phyloP scores from a whole-genome alignment of 2,888 invertebrate genomes.

The Fragum whitleyi region DNA sequence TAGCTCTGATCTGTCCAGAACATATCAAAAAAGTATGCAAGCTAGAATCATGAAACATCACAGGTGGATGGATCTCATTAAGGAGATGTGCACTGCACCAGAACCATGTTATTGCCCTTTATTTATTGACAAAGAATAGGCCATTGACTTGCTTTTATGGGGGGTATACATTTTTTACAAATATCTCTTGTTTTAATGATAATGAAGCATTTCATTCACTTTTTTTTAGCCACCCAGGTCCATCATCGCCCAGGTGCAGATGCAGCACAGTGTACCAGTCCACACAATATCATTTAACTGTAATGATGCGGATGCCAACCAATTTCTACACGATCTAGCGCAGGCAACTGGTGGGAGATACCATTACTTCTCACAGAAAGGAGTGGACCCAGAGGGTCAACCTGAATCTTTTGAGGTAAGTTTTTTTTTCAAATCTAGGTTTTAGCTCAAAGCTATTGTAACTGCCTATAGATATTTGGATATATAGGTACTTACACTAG shows the following conservation, averaged over 20 bases:
- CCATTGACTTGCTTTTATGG: too few relatives aligned
- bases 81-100: too few relatives aligned
- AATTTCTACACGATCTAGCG: slow-evolving; percentile 83
- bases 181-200: too few relatives aligned
- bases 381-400: slow-evolving; percentile 77
- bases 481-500: too few relatives aligned
- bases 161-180: too few relatives aligned
- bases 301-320: slow-evolving; percentile 84
- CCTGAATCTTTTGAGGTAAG: slow-evolving; percentile 84
- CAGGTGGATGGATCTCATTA: too few relatives aligned
- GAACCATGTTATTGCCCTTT: too few relatives aligned
- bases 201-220: too few relatives aligned
- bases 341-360: slow-evolving; percentile 83
- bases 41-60: too few relatives aligned
- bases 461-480: background rate
- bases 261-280: slow-evolving; percentile 83
- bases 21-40: too few relatives aligned
- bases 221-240: slow-evolving; percentile 83
- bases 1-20: too few relatives aligned
- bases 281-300: slow-evolving; percentile 86
- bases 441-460: background rate
- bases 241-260: slow-evolving; percentile 84
- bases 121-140: too few relatives aligned
- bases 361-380: slow-evolving; percentile 84
- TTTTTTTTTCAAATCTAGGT: background rate